These are phyloP conservation scores for Synanthedon tipuliformis DNA, from an alignment of 2,888 invertebrate species.

Conservation along the genomic window DNA sequence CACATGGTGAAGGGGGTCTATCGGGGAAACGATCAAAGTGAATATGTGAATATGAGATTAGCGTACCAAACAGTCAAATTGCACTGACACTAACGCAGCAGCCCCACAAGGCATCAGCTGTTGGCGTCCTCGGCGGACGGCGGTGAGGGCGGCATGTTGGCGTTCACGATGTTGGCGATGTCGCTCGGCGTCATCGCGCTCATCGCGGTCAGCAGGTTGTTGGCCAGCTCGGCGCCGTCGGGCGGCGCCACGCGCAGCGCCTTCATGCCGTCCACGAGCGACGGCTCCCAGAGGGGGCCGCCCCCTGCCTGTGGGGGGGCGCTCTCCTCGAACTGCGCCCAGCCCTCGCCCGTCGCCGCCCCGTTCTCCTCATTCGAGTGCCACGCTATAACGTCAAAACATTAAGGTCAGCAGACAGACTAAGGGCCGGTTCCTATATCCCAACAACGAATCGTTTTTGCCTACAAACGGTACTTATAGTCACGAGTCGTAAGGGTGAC, in stretches of 20 bases:
- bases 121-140: background rate
- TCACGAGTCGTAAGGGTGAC: no score
- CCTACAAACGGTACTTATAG: no score
- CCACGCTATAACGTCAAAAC: conserved; percentile 1
- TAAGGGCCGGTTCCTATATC: no score
- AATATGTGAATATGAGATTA: no score
- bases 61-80: background rate
- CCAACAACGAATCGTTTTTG: no score
- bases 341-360: conserved; percentile 25
- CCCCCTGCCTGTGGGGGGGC: conserved; percentile 4
- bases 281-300: conserved; percentile 4
- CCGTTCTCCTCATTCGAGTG: conserved; percentile 7
- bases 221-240: conserved; percentile 26
- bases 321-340: conserved; percentile 40
- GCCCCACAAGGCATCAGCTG: no score
- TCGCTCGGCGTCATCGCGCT: conserved; percentile 34
- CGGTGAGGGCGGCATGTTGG: background rate
- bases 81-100: no score
- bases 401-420: no score
- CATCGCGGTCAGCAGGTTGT: conserved; percentile 51
- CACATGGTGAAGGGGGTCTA: no score
- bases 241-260: conserved; percentile 7
- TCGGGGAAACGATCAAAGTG: no score
- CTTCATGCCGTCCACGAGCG: conserved; percentile 9
- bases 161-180: conserved; percentile 32